Evolutionary conservation across 2,113 vertebrate species (phyloP).

Genomic region (Plotosus lineatus): DNA sequence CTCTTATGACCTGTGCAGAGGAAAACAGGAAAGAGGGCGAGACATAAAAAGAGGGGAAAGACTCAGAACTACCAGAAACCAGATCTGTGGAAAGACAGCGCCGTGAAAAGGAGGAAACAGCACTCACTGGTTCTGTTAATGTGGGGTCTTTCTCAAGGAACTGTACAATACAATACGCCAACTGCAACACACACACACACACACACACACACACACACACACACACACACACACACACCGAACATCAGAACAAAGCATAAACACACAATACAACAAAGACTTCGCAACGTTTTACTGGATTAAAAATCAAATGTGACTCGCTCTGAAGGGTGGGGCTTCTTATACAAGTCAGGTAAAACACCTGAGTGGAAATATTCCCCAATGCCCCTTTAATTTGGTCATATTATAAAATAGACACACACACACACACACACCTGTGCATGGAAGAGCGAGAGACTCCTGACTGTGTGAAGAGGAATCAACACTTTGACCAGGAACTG

Average conservation of each 20-base stretch:
- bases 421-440: slow-evolving; percentile 82
- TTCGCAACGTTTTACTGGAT: background rate
- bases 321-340: background rate
- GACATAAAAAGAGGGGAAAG: no score
- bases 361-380: background rate
- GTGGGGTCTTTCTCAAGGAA: slow-evolving; percentile 99
- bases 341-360: background rate
- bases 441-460: slow-evolving; percentile 98
- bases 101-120: background rate
- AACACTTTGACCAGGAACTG: slow-evolving; percentile 99
- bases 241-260: slow-evolving; percentile 34
- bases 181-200: no score
- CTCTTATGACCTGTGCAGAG: slow-evolving; percentile 88
- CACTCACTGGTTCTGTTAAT: slow-evolving; percentile 94
- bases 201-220: no score
- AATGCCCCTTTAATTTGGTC: background rate
- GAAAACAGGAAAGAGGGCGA: background rate
- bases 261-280: slow-evolving; percentile 66
- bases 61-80: no score
- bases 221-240: no score
- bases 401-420: background rate
- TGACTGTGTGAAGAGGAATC: slow-evolving; percentile 96
- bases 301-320: background rate
- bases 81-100: background rate
- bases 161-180: slow-evolving; percentile 99